Conservation (phyloP, 1,140 invertebrate genomes). For the Eriocheir sinensis region DNA sequence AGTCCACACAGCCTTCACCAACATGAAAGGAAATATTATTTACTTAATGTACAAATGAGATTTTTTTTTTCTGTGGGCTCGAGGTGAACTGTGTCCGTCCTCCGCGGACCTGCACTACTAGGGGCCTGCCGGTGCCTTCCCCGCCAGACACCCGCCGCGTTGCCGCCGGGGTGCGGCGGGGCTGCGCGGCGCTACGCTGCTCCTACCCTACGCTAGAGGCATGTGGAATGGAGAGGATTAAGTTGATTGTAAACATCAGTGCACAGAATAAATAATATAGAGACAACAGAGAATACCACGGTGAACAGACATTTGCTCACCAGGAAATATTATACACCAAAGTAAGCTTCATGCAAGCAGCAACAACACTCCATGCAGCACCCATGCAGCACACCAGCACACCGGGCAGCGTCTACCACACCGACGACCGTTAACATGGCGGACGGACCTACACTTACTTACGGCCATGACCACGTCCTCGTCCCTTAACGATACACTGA, state of each 20-base stretch:
- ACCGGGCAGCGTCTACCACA: neutral
- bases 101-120: neutral
- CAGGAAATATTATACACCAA: neutral
- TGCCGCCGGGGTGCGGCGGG: neutral
- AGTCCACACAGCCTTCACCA: neutral
- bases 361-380: neutral
- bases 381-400: constrained; percentile 19
- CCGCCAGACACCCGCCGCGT: neutral
- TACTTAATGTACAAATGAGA: neutral
- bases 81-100: neutral
- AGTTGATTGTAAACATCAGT: constrained; percentile 15
- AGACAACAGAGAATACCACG: neutral
- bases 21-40: neutral
- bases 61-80: neutral
- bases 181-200: neutral
- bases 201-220: neutral
- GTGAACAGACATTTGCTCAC: neutral
- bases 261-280: neutral
- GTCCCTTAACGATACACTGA: neutral
- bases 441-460: neutral
- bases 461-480: neutral
- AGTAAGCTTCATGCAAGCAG: neutral
- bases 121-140: neutral
- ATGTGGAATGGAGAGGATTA: neutral
- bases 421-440: neutral